These are phyloP conservation scores for Nemapogon koenigi DNA, from an alignment of 2,888 invertebrate genomes.

Conservation along the genomic window DNA sequence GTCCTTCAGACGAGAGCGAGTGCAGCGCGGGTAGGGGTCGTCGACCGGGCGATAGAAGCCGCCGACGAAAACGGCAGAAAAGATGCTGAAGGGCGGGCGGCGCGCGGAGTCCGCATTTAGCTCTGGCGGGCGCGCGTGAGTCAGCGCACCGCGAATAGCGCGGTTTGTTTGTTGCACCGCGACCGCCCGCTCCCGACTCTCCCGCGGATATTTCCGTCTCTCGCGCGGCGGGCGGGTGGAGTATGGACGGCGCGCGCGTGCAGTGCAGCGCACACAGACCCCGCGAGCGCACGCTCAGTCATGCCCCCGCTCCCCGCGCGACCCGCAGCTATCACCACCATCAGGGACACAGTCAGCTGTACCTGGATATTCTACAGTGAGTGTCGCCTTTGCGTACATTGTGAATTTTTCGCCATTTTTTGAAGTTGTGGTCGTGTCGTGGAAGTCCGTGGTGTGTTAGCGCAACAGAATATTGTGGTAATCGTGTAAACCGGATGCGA, in stretches of 20 bases:
- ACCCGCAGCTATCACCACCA: slow-evolving; percentile 61
- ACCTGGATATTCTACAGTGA: slow-evolving; percentile 81
- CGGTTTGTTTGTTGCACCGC: slow-evolving; percentile 61
- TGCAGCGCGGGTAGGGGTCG: slow-evolving; percentile 49
- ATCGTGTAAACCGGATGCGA: not conserved
- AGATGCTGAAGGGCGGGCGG: slow-evolving; percentile 53
- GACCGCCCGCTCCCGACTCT: slow-evolving; percentile 55
- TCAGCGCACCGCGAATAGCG: slow-evolving; percentile 59
- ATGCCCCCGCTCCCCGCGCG: slow-evolving; percentile 56
- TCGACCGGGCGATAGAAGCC: slow-evolving; percentile 53
- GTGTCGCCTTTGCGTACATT: too few species aligned
- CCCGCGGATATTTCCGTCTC: slow-evolving; percentile 52
- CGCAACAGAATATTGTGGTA: too few species aligned
- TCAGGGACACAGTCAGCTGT: slow-evolving; percentile 72
- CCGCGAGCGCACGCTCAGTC: slow-evolving; percentile 43
- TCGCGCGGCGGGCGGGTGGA: too few species aligned
- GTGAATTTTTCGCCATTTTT: too few species aligned
- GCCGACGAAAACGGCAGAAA: slow-evolving; percentile 45
- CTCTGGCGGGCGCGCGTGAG: slow-evolving; percentile 57
- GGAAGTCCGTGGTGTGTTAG: too few species aligned
- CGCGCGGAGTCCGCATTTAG: slow-evolving; percentile 61
- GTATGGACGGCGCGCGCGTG: slow-evolving; percentile 20
- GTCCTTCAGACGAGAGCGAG: slow-evolving; percentile 1
- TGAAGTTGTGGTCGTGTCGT: too few species aligned
- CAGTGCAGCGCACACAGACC: slow-evolving; percentile 51